Conservation (phyloP, 2,888 invertebrate species). For the Drosophila neoperkinsi region DNA sequence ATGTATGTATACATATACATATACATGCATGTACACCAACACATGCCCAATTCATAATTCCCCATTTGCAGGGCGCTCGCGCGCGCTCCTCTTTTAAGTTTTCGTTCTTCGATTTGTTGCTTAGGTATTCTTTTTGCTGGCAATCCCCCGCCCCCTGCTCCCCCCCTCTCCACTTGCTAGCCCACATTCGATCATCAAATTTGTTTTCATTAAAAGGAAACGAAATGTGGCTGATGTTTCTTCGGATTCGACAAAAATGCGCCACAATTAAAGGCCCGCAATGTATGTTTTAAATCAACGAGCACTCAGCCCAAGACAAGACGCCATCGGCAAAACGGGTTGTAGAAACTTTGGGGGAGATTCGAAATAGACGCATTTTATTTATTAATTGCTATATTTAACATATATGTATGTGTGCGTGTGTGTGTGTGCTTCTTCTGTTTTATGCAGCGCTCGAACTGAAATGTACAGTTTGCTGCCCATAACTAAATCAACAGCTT, state of each 20-base stretch:
- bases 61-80: constrained; percentile 43
- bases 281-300: constrained; percentile 78
- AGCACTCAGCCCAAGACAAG: constrained; percentile 32
- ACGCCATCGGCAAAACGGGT: constrained; percentile 10
- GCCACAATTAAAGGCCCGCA: constrained; percentile 63
- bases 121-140: constrained; percentile 24
- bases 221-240: constrained; percentile 65
- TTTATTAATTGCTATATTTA: constrained; percentile 75
- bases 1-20: constrained; percentile 2
- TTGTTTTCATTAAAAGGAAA: constrained; percentile 76
- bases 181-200: constrained; percentile 58
- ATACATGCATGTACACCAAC: background rate
- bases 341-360: background rate
- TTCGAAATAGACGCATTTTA: constrained; percentile 66
- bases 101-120: constrained; percentile 58
- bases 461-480: constrained; percentile 35
- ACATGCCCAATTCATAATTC: constrained; percentile 40
- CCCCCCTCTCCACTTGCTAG: background rate
- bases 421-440: constrained; percentile 19
- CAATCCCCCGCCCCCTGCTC: background rate
- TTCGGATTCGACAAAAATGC: constrained; percentile 57
- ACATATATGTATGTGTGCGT: constrained; percentile 24
- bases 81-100: constrained; percentile 52
- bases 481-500: constrained; percentile 3
- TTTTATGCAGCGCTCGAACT: constrained; percentile 19